These are phyloP conservation scores for Polyergus mexicanus DNA, from an alignment of 1,140 invertebrate genomes.

Conservation along the genomic window DNA sequence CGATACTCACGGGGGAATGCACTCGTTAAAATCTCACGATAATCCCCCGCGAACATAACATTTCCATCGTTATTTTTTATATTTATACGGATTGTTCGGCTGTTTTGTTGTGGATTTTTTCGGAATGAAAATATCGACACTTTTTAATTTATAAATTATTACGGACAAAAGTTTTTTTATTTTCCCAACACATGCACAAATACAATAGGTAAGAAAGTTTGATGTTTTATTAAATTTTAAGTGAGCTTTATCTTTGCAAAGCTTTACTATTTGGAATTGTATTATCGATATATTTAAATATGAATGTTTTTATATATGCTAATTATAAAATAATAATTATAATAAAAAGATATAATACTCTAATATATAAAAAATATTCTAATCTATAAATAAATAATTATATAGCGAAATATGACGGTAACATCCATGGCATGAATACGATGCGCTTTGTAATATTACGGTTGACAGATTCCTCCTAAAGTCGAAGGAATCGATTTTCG, in stretches of 20 bases:
- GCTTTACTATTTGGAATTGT: neutral
- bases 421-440: neutral
- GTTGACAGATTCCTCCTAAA: neutral
- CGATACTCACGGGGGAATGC: conserved; percentile 13
- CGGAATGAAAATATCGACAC: neutral
- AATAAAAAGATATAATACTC: neutral
- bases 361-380: neutral
- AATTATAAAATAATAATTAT: conserved; percentile 15
- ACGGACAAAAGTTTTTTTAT: neutral
- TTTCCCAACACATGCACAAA: neutral
- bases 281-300: neutral
- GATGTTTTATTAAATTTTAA: neutral
- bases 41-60: neutral
- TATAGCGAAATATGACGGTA: neutral
- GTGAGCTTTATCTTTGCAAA: neutral
- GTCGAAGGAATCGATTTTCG: conserved; percentile 28
- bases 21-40: conserved; percentile 19
- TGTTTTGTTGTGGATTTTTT: neutral
- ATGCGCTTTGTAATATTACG: neutral
- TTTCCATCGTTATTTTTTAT: neutral
- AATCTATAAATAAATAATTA: neutral
- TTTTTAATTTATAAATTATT: neutral
- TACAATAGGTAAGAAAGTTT: neutral
- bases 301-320: neutral
- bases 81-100: neutral